Conservation (phyloP, 2,113 vertebrate genomes). For the Carettochelys insculpta region DNA sequence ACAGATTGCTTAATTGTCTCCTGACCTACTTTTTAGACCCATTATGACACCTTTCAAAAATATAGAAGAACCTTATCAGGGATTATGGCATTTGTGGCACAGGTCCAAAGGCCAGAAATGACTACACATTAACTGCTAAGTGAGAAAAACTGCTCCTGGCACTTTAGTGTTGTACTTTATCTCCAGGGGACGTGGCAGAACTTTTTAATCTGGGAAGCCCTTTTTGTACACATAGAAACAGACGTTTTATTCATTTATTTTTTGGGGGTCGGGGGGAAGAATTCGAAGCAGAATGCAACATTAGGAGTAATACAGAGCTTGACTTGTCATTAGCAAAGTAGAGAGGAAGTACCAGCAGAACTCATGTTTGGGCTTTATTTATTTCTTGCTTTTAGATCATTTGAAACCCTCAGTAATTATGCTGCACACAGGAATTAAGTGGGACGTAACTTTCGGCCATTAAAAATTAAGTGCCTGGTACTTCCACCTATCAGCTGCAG, state of each 20-base stretch:
- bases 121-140: not conserved
- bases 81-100: slow-evolving; percentile 16
- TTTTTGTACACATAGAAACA: not conserved
- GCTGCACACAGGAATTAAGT: slow-evolving; percentile 49
- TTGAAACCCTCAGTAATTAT: slow-evolving; percentile 21
- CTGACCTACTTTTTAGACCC: slow-evolving; percentile 31
- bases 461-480: slow-evolving; percentile 34
- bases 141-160: not conserved
- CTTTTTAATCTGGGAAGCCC: not conserved
- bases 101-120: not conserved
- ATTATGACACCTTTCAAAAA: not conserved
- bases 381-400: not conserved
- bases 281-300: not conserved
- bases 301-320: rapidly evolving
- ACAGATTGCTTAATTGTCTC: not conserved
- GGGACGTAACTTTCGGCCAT: slow-evolving; percentile 46
- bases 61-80: not conserved
- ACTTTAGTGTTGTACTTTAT: not conserved
- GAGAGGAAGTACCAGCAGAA: not conserved
- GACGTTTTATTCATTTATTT: no score
- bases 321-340: not conserved
- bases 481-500: slow-evolving; percentile 16
- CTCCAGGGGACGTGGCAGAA: not conserved
- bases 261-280: not conserved
- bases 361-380: not conserved